Base-by-base conservation (phyloP, 64 coral and sea anemone species). In the Stichodactyla helianthus region DNA sequence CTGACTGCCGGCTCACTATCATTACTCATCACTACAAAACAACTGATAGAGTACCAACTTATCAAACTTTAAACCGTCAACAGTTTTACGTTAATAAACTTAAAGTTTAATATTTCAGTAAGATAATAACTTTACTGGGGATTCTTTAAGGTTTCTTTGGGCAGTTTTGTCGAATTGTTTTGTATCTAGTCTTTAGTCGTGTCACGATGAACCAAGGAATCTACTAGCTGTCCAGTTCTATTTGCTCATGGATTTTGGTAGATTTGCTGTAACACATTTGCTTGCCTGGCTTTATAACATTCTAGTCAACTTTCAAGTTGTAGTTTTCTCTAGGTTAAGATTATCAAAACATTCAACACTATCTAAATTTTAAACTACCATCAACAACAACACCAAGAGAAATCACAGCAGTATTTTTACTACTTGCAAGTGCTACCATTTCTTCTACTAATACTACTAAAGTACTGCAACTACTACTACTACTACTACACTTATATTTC, bases 161-260 rank as follows among this genome's bases (percentile, higher is more conserved):
- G 35, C 35, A 44, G 35, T 44, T 44, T 44, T 44, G 35, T 44
- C 35, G 35, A 44, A 44, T 44, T 44, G 35, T 44, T 44, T 44
- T 44, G 35, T 44, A 44, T 44, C 35, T 44, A 44, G 35, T 44
- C 35, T 19, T 63, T n/a, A 60, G 59, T 60, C 14, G 59, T 60
- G 59, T 13, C 59, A 60, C 18, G 14, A 7, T 68, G 7, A 27
- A 74, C 62, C 68, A 74, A 74, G 68, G 68, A 74, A 74, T 74
- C 68, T 31, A 14, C 26, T 11, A 74, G 12, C 23, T 74, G 68
- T 74, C 26, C 68, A 74, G 25, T 74, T 27, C n/a, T 74, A 74
- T 74, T 74, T 74, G 26, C 68, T 27, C 25, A 74, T 74, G 26
- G 68, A 74, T 74, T 74, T 74, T 14, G 68, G 23, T 74, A 74